These are phyloP conservation scores for Echeneis naucrates DNA, from an alignment of 2,797 vertebrate species.

Conservation along the genomic window DNA sequence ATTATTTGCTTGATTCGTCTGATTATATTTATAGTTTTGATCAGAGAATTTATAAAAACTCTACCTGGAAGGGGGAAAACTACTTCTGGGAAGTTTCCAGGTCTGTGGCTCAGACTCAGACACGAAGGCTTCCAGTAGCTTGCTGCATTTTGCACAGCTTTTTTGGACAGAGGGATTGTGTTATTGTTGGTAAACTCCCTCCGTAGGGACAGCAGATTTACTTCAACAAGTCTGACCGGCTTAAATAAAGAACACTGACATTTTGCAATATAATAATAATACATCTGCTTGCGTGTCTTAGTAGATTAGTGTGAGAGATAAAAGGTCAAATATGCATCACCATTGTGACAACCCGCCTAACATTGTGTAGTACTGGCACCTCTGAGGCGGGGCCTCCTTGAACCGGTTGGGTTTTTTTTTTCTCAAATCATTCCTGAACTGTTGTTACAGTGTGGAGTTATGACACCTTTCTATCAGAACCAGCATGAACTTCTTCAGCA, in stretches of 20 bases:
- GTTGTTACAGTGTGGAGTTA: no score
- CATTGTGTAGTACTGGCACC: no score
- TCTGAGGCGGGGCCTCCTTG: no score
- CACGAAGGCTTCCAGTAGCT: constrained; percentile 5
- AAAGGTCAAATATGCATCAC: not conserved
- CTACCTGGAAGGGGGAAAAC: constrained; percentile 16
- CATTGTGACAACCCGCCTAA: no score
- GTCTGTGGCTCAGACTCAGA: constrained; percentile 8
- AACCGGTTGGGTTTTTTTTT: no score
- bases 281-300: constrained; percentile 9
- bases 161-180: constrained; percentile 39
- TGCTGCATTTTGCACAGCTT: constrained; percentile 16
- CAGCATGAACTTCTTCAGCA: no score
- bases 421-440: no score
- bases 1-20: constrained; percentile 18
- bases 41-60: constrained; percentile 1
- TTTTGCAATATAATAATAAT: constrained; percentile 22
- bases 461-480: no score
- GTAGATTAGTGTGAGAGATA: not conserved
- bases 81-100: constrained; percentile 16
- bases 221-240: not conserved
- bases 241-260: constrained; percentile 1
- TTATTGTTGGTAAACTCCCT: constrained; percentile 39
- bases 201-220: constrained; percentile 5
- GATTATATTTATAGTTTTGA: constrained; percentile 19